Evolutionary conservation across 2,888 invertebrate species (phyloP).

Genomic region (Erpobdella octoculata): DNA sequence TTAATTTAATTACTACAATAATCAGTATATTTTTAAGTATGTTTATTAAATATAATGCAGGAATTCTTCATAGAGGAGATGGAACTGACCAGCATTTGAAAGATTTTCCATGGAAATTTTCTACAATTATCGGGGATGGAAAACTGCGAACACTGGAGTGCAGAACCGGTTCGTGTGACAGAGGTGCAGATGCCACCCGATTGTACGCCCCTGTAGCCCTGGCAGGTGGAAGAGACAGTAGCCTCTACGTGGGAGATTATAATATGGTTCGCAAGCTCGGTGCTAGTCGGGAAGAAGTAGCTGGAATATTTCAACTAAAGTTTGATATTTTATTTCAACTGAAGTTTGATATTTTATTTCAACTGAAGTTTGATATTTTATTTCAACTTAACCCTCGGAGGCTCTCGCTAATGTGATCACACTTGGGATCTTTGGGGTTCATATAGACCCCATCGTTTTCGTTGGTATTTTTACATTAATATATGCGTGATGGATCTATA

Average conservation of each 20-base stretch:
- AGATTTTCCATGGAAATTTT: slow-evolving; percentile 49
- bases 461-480: too few relatives aligned
- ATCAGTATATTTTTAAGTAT: not conserved
- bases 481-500: too few relatives aligned
- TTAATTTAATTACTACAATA: not conserved
- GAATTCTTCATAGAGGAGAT: slow-evolving; percentile 92
- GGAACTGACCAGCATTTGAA: slow-evolving; percentile 85
- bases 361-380: too few relatives aligned
- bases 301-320: slow-evolving; percentile 58
- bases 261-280: slow-evolving; percentile 60
- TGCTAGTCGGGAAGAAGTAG: slow-evolving; percentile 52
- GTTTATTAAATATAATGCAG: slow-evolving; percentile 51
- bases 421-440: too few relatives aligned
- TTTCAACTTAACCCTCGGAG: too few relatives aligned
- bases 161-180: not conserved
- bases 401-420: too few relatives aligned
- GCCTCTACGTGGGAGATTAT: slow-evolving; percentile 91
- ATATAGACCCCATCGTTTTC: too few relatives aligned
- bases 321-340: slow-evolving; percentile 36
- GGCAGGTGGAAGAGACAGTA: slow-evolving; percentile 89
- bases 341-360: too few relatives aligned
- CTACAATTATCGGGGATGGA: slow-evolving; percentile 1
- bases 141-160: not conserved
- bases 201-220: slow-evolving; percentile 76
- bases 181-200: not conserved